Conservation (phyloP, 2,888 invertebrate genomes). For the Chaitophorus viminalis region DNA sequence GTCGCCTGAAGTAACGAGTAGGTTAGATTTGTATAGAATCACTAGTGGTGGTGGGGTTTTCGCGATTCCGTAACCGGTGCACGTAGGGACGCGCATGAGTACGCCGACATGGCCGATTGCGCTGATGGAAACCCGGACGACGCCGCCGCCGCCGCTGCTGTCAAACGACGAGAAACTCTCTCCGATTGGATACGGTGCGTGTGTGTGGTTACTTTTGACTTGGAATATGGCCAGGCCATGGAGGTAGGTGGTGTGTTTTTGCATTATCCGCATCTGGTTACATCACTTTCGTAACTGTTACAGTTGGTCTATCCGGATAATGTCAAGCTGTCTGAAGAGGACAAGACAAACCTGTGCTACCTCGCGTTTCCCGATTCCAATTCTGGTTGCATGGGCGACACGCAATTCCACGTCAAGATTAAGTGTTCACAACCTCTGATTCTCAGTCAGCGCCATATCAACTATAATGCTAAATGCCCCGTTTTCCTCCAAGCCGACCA, state of each 20-base stretch:
- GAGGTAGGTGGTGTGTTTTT: conserved; percentile 73
- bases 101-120: conserved; percentile 22
- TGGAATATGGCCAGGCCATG: conserved; percentile 98
- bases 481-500: conserved; percentile 82
- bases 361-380: conserved; percentile 99
- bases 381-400: conserved; percentile 98
- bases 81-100: background rate
- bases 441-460: conserved; percentile 64
- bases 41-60: too few species aligned
- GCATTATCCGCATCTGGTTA: background rate
- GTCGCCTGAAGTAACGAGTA: too few species aligned
- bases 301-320: conserved; percentile 85
- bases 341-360: conserved; percentile 94
- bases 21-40: too few species aligned
- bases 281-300: conserved; percentile 64
- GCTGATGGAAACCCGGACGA: background rate
- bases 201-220: conserved; percentile 97
- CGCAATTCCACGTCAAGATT: conserved; percentile 93
- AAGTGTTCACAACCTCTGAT: conserved; percentile 70
- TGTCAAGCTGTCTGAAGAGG: conserved; percentile 81
- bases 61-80: too few species aligned
- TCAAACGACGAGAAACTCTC: background rate
- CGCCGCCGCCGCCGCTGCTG: background rate
- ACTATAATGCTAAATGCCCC: conserved; percentile 82
- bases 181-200: conserved; percentile 95